Base-by-base conservation (phyloP, 1,140 invertebrate genomes). In the Chironomus striatipennis region DNA sequence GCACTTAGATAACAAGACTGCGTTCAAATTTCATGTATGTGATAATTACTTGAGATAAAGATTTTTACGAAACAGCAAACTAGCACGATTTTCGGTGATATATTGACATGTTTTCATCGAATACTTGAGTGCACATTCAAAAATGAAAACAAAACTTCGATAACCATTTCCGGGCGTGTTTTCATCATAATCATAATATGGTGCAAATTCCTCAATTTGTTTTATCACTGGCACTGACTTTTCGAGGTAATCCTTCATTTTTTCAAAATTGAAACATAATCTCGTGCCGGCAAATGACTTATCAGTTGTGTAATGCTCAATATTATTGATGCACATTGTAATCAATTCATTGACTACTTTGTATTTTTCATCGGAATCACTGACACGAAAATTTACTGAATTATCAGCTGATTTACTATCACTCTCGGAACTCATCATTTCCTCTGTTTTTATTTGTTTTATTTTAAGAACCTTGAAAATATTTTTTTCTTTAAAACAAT, bases 81-180 rank as follows among this genome's bases (percentile, higher is more conserved):
- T 91, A 75, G 89, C 88, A 76, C 90, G 85, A 73, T 88, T 87
- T n/a, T 86, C 83, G 76, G 85, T 85, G 20, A 96, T 87, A 81
- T 90, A 87, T 74, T 88, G 84, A 78, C 87, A 89, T 1, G 92
- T 79, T 74, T 87, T 86, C 15, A 90, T 83, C 2, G 88, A 86
- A 79, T 90, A 86, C 15, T 87, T 76, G 34, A 93, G 85, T 79
- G 90, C 91, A 75, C 86, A 88, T 76, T 94, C 88, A 15, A 93
- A 86, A 47, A 95, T 84, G 43, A 83, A 85, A 4, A 94, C 81
- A 78, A 93, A 93, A 82, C 92, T 95, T 78, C 94, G 83, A 79
- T 94, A 97, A 0, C 95, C 95, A 85, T 97, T 97, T 2, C 91
- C 94, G 1, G 92, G 93, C 1, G 89, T 89, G 21, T 88, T 84